phyloP scores from a whole-genome alignment of 2,797 vertebrate species.

The Rhincodon typus region DNA sequence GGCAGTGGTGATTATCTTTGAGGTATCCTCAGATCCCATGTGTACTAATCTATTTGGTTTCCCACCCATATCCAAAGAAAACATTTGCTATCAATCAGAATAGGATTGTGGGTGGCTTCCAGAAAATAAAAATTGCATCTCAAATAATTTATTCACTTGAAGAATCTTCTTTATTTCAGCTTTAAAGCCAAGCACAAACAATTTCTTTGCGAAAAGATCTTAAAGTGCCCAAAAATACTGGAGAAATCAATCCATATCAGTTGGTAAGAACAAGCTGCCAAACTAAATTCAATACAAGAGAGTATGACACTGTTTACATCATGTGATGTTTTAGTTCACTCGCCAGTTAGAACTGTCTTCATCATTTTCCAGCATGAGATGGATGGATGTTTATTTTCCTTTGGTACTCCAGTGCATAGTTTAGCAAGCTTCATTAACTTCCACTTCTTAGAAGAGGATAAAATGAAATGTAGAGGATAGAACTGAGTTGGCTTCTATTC shows the following conservation, averaged over 20 bases:
- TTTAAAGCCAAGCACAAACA: neutral
- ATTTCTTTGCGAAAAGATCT: neutral
- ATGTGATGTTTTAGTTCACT: neutral
- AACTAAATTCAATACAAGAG: neutral
- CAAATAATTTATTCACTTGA: neutral
- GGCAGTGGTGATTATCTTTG: neutral
- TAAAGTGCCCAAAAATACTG: neutral
- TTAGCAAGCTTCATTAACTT: slow-evolving; percentile 8
- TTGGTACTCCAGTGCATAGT: neutral
- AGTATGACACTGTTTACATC: neutral
- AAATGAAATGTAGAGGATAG: neutral
- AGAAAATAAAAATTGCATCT: neutral
- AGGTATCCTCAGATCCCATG: too few species aligned
- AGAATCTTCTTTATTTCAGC: neutral
- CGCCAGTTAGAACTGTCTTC: neutral
- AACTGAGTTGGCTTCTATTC: neutral
- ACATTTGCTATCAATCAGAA: neutral
- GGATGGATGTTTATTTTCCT: neutral
- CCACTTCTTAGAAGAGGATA: neutral
- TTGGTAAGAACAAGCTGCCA: neutral
- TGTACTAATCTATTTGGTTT: neutral
- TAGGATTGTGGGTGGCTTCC: neutral
- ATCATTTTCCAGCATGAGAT: neutral
- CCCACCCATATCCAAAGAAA: neutral
- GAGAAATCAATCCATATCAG: neutral